Evolutionary conservation across 2,113 vertebrate species (phyloP).

Genomic region (Chloroceryle aenea): DNA sequence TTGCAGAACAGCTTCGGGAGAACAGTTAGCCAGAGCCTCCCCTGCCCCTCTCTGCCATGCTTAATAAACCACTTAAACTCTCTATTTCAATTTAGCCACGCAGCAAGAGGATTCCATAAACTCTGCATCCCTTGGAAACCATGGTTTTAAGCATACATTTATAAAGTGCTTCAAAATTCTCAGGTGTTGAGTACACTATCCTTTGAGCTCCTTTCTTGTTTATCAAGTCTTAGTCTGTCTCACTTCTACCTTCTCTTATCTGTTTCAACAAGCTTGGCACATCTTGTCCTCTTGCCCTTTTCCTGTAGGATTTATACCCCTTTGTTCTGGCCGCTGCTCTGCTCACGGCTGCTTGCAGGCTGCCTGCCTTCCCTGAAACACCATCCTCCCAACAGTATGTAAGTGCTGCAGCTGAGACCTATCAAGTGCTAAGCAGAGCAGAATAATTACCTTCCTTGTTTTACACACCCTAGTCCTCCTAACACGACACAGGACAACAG

Average conservation of each 20-base stretch:
- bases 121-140: neutral
- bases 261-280: neutral
- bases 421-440: conserved; percentile 46
- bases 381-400: neutral
- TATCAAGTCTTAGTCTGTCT: neutral
- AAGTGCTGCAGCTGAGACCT: conserved; percentile 15
- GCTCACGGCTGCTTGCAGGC: neutral
- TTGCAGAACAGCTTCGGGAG: neutral
- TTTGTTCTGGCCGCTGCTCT: neutral
- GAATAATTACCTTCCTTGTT: conserved; percentile 56
- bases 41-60: neutral
- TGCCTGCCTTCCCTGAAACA: neutral
- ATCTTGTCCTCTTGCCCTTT: neutral
- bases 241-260: neutral
- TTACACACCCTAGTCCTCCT: neutral
- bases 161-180: neutral
- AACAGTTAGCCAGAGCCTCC: neutral
- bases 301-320: neutral
- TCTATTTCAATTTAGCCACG: neutral
- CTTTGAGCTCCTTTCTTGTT: neutral
- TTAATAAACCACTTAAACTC: neutral
- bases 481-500: neutral
- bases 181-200: neutral
- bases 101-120: neutral
- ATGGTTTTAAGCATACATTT: neutral